These are phyloP conservation scores for Synanceia verrucosa DNA, from an alignment of 2,797 vertebrate species.

Conservation along the genomic window DNA sequence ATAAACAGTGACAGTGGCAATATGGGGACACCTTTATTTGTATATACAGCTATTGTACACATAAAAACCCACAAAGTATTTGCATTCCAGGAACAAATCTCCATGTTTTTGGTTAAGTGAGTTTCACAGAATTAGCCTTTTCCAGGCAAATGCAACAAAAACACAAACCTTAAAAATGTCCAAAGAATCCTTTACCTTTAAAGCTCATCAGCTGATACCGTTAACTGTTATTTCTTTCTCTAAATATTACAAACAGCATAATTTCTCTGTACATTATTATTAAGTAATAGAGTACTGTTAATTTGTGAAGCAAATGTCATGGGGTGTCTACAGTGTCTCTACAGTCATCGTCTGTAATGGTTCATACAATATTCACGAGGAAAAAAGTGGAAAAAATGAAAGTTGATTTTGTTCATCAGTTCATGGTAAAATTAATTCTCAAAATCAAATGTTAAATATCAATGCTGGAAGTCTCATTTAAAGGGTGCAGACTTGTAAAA, in stretches of 20 bases:
- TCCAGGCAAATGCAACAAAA: constrained; percentile 74
- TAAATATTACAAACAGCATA: constrained; percentile 73
- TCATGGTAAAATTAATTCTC: constrained; percentile 32
- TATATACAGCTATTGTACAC: constrained; percentile 84
- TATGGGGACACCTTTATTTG: constrained; percentile 79
- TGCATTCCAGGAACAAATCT: constrained; percentile 79
- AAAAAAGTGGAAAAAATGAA: constrained; percentile 41
- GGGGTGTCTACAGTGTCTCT: constrained; percentile 61
- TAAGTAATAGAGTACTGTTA: constrained; percentile 65
- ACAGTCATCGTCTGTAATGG: constrained; percentile 60
- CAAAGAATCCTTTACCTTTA: constrained; percentile 62
- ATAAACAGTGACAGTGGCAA: constrained; percentile 50
- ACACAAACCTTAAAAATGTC: constrained; percentile 74
- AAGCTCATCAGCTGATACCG: constrained; percentile 58
- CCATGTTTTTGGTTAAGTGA: constrained; percentile 78
- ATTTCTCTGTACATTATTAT: constrained; percentile 80
- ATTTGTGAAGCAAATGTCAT: constrained; percentile 60
- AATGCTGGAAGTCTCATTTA: constrained; percentile 41
- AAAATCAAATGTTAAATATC: constrained; percentile 32
- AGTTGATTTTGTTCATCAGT: constrained; percentile 31
- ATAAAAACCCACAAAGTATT: constrained; percentile 78
- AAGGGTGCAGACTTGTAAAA: constrained; percentile 42
- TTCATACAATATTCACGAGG: constrained; percentile 59
- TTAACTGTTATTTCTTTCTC: constrained; percentile 48
- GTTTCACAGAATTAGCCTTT: constrained; percentile 76